Conservation (phyloP, 2,888 invertebrate genomes). For the Onchidella celtica region DNA sequence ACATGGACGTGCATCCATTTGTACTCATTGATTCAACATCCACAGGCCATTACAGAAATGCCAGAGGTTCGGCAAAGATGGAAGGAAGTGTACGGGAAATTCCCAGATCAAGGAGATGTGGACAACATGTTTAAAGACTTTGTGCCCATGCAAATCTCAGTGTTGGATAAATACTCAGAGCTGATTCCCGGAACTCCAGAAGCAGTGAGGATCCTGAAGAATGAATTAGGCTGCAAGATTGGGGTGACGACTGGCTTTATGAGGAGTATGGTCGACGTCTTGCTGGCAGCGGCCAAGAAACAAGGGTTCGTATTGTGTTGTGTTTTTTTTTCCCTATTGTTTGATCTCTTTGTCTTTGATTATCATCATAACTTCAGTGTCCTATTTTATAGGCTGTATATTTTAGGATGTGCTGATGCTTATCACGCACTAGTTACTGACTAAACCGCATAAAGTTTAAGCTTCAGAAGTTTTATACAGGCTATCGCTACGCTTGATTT, state of each 20-base stretch:
- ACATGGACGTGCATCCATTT: too few relatives aligned
- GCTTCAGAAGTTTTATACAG: too few relatives aligned
- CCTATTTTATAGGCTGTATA: too few relatives aligned
- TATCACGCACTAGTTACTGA: too few relatives aligned
- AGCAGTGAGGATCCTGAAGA: constrained; percentile 66
- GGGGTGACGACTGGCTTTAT: constrained; percentile 77
- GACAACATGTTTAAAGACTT: constrained; percentile 78
- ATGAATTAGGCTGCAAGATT: constrained; percentile 69
- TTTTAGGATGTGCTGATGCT: too few relatives aligned
- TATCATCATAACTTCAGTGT: too few relatives aligned
- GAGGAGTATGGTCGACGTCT: constrained; percentile 74
- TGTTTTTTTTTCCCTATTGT: not conserved
- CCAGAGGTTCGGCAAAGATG: constrained; percentile 72
- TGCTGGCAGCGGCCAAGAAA: constrained; percentile 72
- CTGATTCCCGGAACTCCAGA: constrained; percentile 66
- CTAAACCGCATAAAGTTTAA: too few relatives aligned
- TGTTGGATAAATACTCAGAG: constrained; percentile 46
- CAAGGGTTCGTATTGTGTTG: constrained; percentile 74
- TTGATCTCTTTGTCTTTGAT: not conserved
- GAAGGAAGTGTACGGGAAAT: constrained; percentile 69
- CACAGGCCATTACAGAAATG: constrained; percentile 35
- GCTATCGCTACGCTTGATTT: too few relatives aligned
- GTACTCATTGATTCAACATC: too few relatives aligned
- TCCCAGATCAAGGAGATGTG: constrained; percentile 74
- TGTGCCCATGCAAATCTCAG: constrained; percentile 75